Evolutionary conservation across 2,113 vertebrate genomes (phyloP), one percentile per base, ranked within the genome.

Genomic region (Taurulus bubalis): DNA sequence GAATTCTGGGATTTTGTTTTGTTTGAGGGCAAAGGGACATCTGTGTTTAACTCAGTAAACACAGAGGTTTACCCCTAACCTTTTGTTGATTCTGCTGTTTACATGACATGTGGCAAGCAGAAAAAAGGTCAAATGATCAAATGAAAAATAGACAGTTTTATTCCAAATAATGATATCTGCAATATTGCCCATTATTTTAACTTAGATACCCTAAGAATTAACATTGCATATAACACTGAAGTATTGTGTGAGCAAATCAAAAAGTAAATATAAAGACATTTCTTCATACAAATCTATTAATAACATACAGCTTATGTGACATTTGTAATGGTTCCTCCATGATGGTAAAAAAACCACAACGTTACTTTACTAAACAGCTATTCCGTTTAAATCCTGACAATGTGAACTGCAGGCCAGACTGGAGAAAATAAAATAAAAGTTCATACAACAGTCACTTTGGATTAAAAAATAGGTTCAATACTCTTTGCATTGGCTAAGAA

Each of bases 1-100:
- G 40, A 64, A 76, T 79, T 53, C 26, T 30, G 55, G 4, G 47
- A 56, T 72, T 77, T 82, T 82, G 76, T 92, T 87, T 90, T 85
- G 75, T 51, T 79, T 75, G 55, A 79, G 79, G 64, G 34, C 87
- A 78, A 4, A 51, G 72, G 53, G 80, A 71, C 74, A 89, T 87
- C 69, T 65, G 59, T 51, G n/a, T 59, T 71, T 24, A 72, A 71
- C 55, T 74, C 26, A 38, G 63, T 55, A 60, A 69, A 76, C 24
- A 79, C 0, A 42, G 3, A 55, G 32, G 8, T 4, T 11, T 45
- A 3, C 32, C 9, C 55, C 24, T 58, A 62, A 11, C 12, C 3
- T 14, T 65, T 15, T 68, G 40, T 62, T 34, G 34, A 32, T 32
- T 18, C n/a, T 42, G 6, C 34, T 58, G 60, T 30, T 56, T 70